A percentile compares a stretch with the other conserved stretches of the same genome.
Evolutionary conservation across 2,113 vertebrate species (phyloP).

Genomic region (Corvus cornix): DNA sequence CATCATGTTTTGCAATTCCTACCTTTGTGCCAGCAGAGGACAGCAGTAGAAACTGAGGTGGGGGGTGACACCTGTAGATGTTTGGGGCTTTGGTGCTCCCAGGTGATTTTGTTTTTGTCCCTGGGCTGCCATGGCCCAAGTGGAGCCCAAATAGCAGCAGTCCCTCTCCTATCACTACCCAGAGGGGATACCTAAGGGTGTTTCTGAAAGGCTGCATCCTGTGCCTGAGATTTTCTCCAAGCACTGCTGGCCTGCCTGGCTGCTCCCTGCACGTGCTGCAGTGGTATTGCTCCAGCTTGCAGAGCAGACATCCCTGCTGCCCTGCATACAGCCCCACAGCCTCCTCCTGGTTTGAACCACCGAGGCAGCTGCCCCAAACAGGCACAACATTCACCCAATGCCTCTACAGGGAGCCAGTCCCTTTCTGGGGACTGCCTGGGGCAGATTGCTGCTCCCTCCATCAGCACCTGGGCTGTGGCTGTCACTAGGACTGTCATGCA

Average conservation of each 20-base stretch:
- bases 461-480: background rate
- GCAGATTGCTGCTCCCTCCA: background rate
- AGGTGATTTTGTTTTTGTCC: background rate
- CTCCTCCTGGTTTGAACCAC: background rate
- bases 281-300: background rate
- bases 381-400: background rate
- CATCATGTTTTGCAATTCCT: background rate
- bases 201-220: background rate
- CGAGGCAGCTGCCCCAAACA: rapidly evolving
- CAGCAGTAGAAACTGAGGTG: background rate
- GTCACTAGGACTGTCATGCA: rapidly evolving
- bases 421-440: background rate
- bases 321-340: background rate
- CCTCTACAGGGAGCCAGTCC: background rate
- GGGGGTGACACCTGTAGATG: background rate
- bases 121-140: background rate
- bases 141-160: background rate
- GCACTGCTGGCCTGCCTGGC: background rate
- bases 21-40: background rate
- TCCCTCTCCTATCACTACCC: background rate
- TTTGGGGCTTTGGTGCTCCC: background rate
- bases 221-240: background rate
- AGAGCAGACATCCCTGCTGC: background rate
- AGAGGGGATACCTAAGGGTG: background rate
- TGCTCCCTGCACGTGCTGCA: background rate